Conservation (phyloP, 2,888 invertebrate genomes). For the Anaspis maculata region DNA sequence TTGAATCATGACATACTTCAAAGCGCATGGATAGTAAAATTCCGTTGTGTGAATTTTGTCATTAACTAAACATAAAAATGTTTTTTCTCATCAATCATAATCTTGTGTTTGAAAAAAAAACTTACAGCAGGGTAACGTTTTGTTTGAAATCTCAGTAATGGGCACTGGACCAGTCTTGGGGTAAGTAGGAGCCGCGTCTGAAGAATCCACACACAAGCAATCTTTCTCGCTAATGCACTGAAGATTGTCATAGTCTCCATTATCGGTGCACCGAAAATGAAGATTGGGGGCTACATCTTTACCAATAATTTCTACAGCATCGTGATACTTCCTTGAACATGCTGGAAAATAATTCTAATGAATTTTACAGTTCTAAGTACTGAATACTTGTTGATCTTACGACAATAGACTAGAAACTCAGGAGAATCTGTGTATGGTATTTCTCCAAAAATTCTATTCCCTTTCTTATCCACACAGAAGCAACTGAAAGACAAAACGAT, state of each 20-base stretch:
- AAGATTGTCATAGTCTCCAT: conserved; percentile 59
- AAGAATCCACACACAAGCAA: conserved; percentile 54
- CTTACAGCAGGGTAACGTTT: conserved; percentile 40
- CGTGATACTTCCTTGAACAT: conserved; percentile 51
- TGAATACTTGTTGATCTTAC: conserved; percentile 35
- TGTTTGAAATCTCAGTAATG: conserved; percentile 28
- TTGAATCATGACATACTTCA: conserved; percentile 27
- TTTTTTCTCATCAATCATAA: too few species aligned
- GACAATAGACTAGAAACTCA: conserved; percentile 48
- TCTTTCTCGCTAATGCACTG: conserved; percentile 50
- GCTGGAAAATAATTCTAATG: conserved; percentile 35
- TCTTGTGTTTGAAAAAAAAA: too few species aligned
- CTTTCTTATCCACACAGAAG: conserved; percentile 54
- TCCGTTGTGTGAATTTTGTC: conserved; percentile 10
- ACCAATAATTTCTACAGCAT: conserved; percentile 41
- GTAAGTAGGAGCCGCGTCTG: conserved; percentile 45
- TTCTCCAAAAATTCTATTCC: conserved; percentile 61
- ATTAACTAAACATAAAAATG: too few species aligned
- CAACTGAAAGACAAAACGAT: too few species aligned
- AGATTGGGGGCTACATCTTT: conserved; percentile 34
- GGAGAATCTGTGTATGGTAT: conserved; percentile 39
- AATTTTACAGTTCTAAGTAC: background rate
- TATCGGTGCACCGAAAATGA: conserved; percentile 51
- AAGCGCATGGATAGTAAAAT: conserved; percentile 42
- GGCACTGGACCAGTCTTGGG: conserved; percentile 28